Evolutionary conservation across 2,888 invertebrate species (phyloP), one percentile per base, ranked within the genome.

Genomic region (Melangyna quadrimaculata): DNA sequence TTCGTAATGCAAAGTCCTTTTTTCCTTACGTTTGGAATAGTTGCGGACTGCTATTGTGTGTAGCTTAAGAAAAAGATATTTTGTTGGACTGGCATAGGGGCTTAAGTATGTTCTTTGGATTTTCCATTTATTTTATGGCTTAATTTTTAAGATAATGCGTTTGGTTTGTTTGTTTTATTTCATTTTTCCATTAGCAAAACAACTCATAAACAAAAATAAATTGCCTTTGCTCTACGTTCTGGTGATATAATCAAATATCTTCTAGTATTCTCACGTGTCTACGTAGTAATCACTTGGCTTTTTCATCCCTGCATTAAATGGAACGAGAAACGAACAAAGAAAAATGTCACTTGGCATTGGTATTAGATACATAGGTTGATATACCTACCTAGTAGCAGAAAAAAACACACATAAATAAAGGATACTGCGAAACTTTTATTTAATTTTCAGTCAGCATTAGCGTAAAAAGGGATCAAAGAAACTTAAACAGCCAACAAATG

Each of bases 401-500:
- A 59, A 59, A 59, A 37, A 59, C 71, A 73, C 74, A 35, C 35
- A 7, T 12, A n/a, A 6, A 67, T 51, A 55, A 84, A 84, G 79
- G 75, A 84, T n/a, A 84, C 80, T 84, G 84, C 71, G 75, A 84
- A 84, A 84, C 75, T 84, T 84, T 84, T 84, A 84, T 84, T 80
- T 84, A 84, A 84, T 84, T 84, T 80, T 84, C 84, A 84, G 75
- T 84, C 84, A 84, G 80, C 84, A 84, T 84, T 84, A 84, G 75
- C 71, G 84, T 79, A 80, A 84, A 79, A 78, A 80, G 74, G 67
- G 55, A 84, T 71, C 71, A 55, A 80, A 67, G 45, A 40, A 67
- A 79, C 19, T 57, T 79, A 74, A 83, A 70, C 71, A 79, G 71
- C 79, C 43, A 84, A 51, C 84, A 84, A 84, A 80, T 84, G 84